phyloP scores from a whole-genome alignment of 1,140 invertebrate genomes.

The Lepidurus apus region DNA sequence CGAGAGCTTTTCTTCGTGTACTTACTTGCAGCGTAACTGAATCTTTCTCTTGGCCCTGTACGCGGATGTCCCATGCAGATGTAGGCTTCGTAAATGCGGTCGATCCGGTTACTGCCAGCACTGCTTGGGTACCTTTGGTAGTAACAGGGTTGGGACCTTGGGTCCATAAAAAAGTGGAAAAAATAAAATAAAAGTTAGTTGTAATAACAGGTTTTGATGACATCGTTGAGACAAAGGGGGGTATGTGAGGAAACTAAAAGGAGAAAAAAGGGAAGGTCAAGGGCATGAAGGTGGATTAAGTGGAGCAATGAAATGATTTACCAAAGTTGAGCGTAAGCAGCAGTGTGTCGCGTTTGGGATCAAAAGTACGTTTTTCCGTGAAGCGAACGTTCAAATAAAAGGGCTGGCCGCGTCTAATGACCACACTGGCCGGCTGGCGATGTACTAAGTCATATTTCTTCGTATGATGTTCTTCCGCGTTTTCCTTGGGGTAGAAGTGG shows the following conservation, averaged over 20 bases:
- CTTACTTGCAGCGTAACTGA: constrained; percentile 39
- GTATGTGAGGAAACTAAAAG: not conserved
- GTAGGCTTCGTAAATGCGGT: constrained; percentile 37
- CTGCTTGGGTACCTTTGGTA: constrained; percentile 41
- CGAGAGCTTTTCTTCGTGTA: not conserved
- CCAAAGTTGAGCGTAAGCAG: constrained; percentile 57
- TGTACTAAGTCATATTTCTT: constrained; percentile 44
- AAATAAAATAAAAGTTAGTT: not conserved
- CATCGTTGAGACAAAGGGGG: not conserved
- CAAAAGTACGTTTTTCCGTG: constrained; percentile 47
- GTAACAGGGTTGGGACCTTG: constrained; percentile 43
- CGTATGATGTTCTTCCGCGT: constrained; percentile 45
- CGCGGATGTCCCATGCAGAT: constrained; percentile 40
- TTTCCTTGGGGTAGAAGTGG: constrained; percentile 43
- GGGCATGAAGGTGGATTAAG: not conserved
- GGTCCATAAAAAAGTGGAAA: constrained; percentile 2
- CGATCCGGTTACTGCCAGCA: constrained; percentile 39
- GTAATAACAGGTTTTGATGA: not conserved
- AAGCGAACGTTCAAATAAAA: constrained; percentile 59
- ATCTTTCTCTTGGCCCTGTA: constrained; percentile 38
- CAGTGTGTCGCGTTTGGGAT: constrained; percentile 52
- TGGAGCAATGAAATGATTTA: constrained; percentile 38
- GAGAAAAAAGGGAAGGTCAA: not conserved
- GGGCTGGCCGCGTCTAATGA: constrained; percentile 58
- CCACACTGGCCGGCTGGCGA: constrained; percentile 43